phyloP scores from a whole-genome alignment of 2,797 vertebrate species.

The Sphaeramia orbicularis region DNA sequence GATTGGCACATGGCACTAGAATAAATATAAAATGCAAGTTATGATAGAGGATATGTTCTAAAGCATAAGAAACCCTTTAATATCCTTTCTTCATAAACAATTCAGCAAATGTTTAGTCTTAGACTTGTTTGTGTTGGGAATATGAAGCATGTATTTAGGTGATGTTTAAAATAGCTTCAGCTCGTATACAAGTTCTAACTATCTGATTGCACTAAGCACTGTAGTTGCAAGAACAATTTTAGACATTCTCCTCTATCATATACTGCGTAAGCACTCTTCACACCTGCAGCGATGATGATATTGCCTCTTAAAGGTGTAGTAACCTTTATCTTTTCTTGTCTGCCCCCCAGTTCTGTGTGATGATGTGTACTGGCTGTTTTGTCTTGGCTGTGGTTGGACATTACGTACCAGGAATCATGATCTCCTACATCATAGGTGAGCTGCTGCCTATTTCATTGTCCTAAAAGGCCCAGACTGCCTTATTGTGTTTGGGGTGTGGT shows the following conservation, averaged over 20 bases:
- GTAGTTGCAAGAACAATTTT: not conserved
- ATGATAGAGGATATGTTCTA: no score
- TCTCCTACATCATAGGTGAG: constrained; percentile 98
- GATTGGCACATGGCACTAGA: no score
- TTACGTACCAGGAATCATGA: constrained; percentile 99
- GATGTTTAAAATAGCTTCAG: not conserved
- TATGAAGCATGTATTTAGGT: not conserved
- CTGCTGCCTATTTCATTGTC: not conserved
- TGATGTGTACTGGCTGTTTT: constrained; percentile 92
- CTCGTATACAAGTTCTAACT: not conserved
- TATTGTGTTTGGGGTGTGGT: constrained; percentile 2
- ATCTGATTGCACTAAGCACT: not conserved
- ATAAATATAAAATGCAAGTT: no score
- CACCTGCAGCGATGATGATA: constrained; percentile 10
- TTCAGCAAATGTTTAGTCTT: no score
- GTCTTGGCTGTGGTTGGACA: constrained; percentile 92
- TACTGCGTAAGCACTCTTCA: not conserved
- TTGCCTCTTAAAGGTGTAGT: not conserved
- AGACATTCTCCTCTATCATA: not conserved
- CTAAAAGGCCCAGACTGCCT: not conserved
- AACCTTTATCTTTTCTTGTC: constrained; percentile 8
- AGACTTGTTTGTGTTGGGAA: no score
- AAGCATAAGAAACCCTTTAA: no score
- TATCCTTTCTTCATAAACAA: no score
- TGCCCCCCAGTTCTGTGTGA: constrained; percentile 91